A percentile compares a stretch with the other conserved stretches of the same genome.
phyloP scores from a whole-genome alignment of 2,797 vertebrate species.

The Schizothorax lantsangensis region DNA sequence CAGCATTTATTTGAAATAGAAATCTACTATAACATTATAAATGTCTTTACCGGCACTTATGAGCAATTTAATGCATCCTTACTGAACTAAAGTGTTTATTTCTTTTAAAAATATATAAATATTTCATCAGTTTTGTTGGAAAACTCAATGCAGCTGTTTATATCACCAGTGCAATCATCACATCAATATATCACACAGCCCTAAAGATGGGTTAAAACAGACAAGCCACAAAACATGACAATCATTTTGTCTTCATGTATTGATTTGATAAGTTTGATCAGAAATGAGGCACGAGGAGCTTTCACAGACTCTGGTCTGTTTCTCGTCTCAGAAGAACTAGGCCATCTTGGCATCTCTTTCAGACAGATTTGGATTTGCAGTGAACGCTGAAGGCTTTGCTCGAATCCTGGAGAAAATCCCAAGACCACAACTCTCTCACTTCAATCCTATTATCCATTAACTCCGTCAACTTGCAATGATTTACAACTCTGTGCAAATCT shows the following conservation, averaged over 20 bases:
- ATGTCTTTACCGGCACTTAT: too few species aligned
- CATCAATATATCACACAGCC: background rate
- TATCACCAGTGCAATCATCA: background rate
- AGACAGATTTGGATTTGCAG: background rate
- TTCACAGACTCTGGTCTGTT: background rate
- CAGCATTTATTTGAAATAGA: too few species aligned
- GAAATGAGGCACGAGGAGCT: background rate
- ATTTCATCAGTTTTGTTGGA: too few species aligned
- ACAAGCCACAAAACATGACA: background rate
- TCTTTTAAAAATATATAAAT: too few species aligned
- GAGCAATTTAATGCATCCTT: too few species aligned
- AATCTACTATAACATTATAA: too few species aligned
- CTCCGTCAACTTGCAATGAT: slow-evolving; percentile 44
- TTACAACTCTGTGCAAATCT: slow-evolving; percentile 32
- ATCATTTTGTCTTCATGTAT: background rate
- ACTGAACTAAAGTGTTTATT: too few species aligned
- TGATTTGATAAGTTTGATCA: background rate
- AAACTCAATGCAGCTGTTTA: background rate
- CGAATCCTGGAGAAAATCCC: slow-evolving; percentile 39
- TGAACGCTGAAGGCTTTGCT: slow-evolving; percentile 12
- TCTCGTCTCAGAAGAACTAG: background rate
- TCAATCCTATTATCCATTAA: slow-evolving; percentile 47
- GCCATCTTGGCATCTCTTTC: background rate
- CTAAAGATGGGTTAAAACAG: background rate
- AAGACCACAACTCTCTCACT: slow-evolving; percentile 11